Evolutionary conservation across 2,888 invertebrate genomes (phyloP), one percentile per base, ranked within the genome.

Genomic region (Perithous albicinctus): DNA sequence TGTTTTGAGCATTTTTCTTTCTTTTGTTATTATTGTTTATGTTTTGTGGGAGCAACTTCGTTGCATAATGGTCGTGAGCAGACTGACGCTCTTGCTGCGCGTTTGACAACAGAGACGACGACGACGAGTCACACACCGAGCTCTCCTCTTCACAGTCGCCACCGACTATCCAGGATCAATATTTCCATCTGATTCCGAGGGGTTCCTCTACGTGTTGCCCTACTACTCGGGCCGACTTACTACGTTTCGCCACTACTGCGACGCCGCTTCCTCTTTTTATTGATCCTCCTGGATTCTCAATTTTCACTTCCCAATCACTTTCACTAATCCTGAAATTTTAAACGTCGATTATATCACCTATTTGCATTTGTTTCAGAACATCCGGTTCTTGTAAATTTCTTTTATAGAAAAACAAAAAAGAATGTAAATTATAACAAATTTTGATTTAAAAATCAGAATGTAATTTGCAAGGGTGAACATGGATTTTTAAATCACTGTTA

Each of bases 151-250:
- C 35, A 79, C 51, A 73, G 72, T 61, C 54, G 63, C 74, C 61
- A 54, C 43, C 76, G 75, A 63, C 78, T 90, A 88, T 88, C 85
- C 86, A 86, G 87, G 89, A 91, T 91, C 91, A 91, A 91, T 91
- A 91, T 89, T 90, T 88, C 87, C 88, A 90, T 89, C 88, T 88
- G 89, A 91, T 91, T 88, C 86, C 85, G 81, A 61, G 51, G 46
- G 66, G n/a, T n/a, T 85, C 82, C 85, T 83, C 85, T 83, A 81
- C 85, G 80, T 82, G 84, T 85, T 88, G 80, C 85, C 86, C 88
- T 90, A 90, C 91, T 90, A 90, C 84, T 87, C 87, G 79, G 87
- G 43, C 86, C 84, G 75, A 87, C 86, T n/a, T 84, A 87, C 86
- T 85, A 90, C 89, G 86, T 89, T 85, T 83, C 85, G 70, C 83